These are phyloP conservation scores for Amphipoea oculea DNA, from an alignment of 2,888 invertebrate genomes.

Conservation along the genomic window DNA sequence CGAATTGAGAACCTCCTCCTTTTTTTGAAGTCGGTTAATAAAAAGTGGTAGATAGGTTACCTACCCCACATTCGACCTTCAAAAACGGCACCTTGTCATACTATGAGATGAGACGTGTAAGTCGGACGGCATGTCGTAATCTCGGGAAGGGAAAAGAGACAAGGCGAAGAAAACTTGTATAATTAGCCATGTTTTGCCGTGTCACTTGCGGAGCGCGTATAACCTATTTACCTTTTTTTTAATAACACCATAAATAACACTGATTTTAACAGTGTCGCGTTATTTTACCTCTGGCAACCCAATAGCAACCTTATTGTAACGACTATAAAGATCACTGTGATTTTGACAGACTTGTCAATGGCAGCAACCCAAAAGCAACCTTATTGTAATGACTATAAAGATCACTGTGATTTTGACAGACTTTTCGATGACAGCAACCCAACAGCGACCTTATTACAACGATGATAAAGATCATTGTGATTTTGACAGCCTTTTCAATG, in stretches of 20 bases:
- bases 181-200: neutral
- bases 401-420: neutral
- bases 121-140: neutral
- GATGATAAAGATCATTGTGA: too few relatives aligned
- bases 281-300: too few relatives aligned
- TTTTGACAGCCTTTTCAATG: too few relatives aligned
- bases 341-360: neutral
- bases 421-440: too few relatives aligned
- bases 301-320: neutral
- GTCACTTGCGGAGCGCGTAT: neutral
- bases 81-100: neutral
- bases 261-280: too few relatives aligned
- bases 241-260: too few relatives aligned
- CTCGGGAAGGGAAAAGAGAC: neutral
- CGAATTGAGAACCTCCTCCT: too few relatives aligned
- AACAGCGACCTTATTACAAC: too few relatives aligned
- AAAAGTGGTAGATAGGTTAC: neutral
- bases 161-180: neutral
- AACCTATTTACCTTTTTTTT: neutral
- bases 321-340: neutral
- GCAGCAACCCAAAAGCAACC: too few relatives aligned
- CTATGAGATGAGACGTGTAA: neutral
- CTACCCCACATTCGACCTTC: neutral
- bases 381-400: neutral
- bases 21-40: too few relatives aligned